These are phyloP conservation scores for Pantala flavescens DNA, from an alignment of 1,140 invertebrate species.

Conservation along the genomic window DNA sequence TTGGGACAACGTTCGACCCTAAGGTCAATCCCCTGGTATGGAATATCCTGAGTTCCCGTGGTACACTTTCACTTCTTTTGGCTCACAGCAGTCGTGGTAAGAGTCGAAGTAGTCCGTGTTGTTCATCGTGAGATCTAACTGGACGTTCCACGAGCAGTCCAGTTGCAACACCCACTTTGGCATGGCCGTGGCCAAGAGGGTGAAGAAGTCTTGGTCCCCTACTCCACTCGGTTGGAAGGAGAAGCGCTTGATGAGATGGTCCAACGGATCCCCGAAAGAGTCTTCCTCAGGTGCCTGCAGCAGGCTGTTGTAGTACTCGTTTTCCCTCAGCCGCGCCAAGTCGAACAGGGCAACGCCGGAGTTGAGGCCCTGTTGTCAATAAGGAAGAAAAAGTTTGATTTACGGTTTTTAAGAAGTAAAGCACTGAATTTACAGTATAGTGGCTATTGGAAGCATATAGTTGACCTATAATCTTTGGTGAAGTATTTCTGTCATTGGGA, in stretches of 20 bases:
- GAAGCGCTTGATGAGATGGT: conserved; percentile 3
- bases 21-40: not conserved
- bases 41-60: not conserved
- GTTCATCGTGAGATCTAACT: conserved; percentile 16
- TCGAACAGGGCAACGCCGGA: conserved; percentile 18
- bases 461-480: too few relatives aligned
- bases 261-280: not conserved
- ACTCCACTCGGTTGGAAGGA: conserved; percentile 13
- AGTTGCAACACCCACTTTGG: conserved; percentile 18
- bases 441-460: too few relatives aligned
- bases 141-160: conserved; percentile 21
- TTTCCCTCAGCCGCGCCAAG: conserved; percentile 17
- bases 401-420: too few relatives aligned
- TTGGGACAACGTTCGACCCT: not conserved
- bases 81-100: not conserved
- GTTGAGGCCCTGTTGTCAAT: conserved; percentile 16
- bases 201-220: conserved; percentile 22
- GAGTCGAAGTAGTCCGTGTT: not conserved
- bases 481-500: too few relatives aligned
- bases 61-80: not conserved
- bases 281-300: not conserved
- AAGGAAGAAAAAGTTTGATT: not conserved
- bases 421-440: too few relatives aligned
- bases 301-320: conserved; percentile 14
- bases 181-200: conserved; percentile 16